A percentile compares a stretch with the other conserved stretches of the same genome.
Conservation (phyloP, 1,140 invertebrate genomes). For the Copidosoma floridanum region DNA sequence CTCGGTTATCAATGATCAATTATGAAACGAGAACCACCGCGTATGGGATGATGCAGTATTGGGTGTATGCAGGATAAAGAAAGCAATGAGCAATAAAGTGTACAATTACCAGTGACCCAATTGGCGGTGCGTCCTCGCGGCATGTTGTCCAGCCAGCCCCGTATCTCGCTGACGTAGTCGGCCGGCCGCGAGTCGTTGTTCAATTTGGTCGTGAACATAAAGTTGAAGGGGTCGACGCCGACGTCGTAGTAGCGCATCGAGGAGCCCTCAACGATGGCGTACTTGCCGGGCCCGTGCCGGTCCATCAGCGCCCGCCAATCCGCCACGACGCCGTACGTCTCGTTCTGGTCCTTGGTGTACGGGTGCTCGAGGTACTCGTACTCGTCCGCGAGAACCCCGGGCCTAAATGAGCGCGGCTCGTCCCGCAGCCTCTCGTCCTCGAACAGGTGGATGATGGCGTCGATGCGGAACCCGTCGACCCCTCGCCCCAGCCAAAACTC, state of each 20-base stretch:
- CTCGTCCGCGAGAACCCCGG: constrained; percentile 31
- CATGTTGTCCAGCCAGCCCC: constrained; percentile 60
- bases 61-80: too few relatives aligned
- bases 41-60: too few relatives aligned
- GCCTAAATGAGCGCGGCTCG: constrained; percentile 37
- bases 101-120: constrained; percentile 63
- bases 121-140: constrained; percentile 57
- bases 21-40: too few relatives aligned
- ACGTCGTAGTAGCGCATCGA: constrained; percentile 65
- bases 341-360: constrained; percentile 43
- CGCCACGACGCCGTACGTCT: constrained; percentile 46
- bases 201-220: constrained; percentile 57
- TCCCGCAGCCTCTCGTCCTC: constrained; percentile 50
- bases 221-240: constrained; percentile 64
- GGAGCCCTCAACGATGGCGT: constrained; percentile 68
- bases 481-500: constrained; percentile 68
- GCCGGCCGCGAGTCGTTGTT: constrained; percentile 57
- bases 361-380: constrained; percentile 42
- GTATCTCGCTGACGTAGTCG: constrained; percentile 57
- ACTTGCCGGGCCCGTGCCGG: constrained; percentile 27
- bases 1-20: too few relatives aligned
- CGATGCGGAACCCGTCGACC: constrained; percentile 70
- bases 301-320: constrained; percentile 40
- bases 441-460: constrained; percentile 58
- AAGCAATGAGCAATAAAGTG: too few relatives aligned